Conservation (phyloP, 2,113 vertebrate genomes). For the Antennarius striatus region DNA sequence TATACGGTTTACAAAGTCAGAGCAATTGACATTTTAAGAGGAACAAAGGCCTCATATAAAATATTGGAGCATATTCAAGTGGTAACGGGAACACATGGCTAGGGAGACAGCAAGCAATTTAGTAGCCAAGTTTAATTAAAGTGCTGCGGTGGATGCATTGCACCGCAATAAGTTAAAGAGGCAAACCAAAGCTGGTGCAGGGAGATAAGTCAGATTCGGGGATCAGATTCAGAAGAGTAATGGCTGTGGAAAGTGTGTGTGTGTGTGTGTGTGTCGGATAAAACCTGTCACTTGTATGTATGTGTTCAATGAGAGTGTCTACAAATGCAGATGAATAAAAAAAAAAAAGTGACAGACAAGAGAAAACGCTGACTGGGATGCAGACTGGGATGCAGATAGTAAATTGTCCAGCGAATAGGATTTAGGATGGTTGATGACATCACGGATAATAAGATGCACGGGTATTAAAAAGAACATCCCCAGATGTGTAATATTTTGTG, state of each 20-base stretch:
- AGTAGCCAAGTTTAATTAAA: conserved; percentile 54
- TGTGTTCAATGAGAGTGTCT: neutral
- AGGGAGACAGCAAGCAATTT: conserved; percentile 27
- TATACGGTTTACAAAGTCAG: neutral
- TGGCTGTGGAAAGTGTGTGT: neutral
- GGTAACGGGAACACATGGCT: conserved; percentile 31
- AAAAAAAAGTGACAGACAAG: neutral
- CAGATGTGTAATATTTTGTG: conserved; percentile 4
- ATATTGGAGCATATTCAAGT: conserved; percentile 33
- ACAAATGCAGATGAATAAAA: neutral
- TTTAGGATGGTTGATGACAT: neutral
- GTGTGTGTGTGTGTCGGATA: neutral
- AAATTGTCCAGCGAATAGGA: neutral
- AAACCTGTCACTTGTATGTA: neutral
- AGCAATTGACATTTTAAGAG: conserved; percentile 20
- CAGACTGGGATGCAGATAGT: neutral
- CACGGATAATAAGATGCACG: too few species aligned
- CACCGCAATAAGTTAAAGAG: conserved; percentile 7
- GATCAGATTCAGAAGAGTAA: neutral
- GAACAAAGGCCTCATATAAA: conserved; percentile 16
- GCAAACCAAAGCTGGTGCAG: conserved; percentile 8
- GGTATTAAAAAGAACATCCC: neutral
- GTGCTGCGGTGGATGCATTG: neutral
- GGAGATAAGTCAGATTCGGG: neutral
- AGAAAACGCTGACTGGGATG: neutral